Evolutionary conservation across 2,797 vertebrate genomes (phyloP), one percentile per base, ranked within the genome.

Genomic region (Gymnocypris eckloni): DNA sequence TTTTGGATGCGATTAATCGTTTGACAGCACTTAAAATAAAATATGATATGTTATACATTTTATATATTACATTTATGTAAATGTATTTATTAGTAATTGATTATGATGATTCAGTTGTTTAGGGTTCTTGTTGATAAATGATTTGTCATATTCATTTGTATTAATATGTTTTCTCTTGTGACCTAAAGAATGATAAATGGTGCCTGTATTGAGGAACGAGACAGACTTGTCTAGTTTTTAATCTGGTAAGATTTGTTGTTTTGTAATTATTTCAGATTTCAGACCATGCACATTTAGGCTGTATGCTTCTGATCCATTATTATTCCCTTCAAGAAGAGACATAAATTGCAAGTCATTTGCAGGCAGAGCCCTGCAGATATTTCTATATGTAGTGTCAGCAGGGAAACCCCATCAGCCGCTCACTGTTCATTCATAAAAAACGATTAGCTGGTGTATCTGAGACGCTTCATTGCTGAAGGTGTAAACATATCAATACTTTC

Each of bases 401-500:
- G 80, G 83, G 83, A 88, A 86, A 85, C 80, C 82, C 80, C 9
- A 78, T 89, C 64, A 80, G 45, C 43, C 28, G 5, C 64, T 88
- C 79, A 90, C 86, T 87, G 83, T 84, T 88, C 84, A 91, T 92
- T 90, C 90, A 92, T 91, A 90, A 88, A 90, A 88, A 69, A 73
- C 28, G 39, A 85, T 85, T 72, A 50, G 43, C 33, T 64, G 83
- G 79, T 28, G 50, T 84, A 70, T 33, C 37, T 18, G 82, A 90
- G 86, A 86, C 73, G 86, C 87, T 89, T 89, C 88, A 82, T 25
- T 86, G 88, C 90, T 69, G 90, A 90, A 41, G 85, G 54, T 48
- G 86, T 89, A 93, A 93, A 93, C 91, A 92, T 86, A 87, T 93
- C 83, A 90, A 90, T 94, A 92, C 70, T 54, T 48, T 79, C 52